Conservation (phyloP, 92 coral and sea anemone species). For the Desmophyllum pertusum region DNA sequence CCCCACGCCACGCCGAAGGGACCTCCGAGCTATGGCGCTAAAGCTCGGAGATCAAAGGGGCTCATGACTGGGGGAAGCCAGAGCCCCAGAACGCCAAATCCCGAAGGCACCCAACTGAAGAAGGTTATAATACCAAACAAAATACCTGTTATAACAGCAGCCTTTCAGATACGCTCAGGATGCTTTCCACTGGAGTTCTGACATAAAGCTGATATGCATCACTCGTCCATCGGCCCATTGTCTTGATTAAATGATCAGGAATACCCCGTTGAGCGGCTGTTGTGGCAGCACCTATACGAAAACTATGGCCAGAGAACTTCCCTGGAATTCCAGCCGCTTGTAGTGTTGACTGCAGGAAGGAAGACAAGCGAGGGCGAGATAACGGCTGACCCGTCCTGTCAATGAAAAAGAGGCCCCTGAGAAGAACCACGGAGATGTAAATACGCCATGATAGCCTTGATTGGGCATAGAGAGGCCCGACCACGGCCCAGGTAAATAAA, state of each 20-base stretch:
- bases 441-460: slow-evolving; percentile 10
- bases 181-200: neutral
- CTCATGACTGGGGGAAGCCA: slow-evolving; percentile 30
- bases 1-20: slow-evolving; percentile 38
- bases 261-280: neutral
- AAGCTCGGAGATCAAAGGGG: slow-evolving; percentile 23
- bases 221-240: slow-evolving; percentile 6
- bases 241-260: too few species aligned
- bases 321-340: neutral
- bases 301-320: slow-evolving; percentile 21
- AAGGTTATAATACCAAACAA: too few species aligned
- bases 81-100: slow-evolving; percentile 1
- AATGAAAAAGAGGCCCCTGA: slow-evolving; percentile 33
- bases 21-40: neutral
- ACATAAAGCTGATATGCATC: neutral
- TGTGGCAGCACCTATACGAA: slow-evolving; percentile 5
- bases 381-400: neutral
- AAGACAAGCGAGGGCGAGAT: neutral
- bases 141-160: neutral
- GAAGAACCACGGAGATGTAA: slow-evolving; percentile 5
- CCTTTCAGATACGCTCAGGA: neutral
- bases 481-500: slow-evolving; percentile 23
- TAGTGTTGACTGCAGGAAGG: neutral
- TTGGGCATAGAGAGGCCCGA: slow-evolving; percentile 18
- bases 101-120: neutral